These are phyloP conservation scores for Megamerina dolium DNA, from an alignment of 2,888 invertebrate genomes.

Conservation along the genomic window DNA sequence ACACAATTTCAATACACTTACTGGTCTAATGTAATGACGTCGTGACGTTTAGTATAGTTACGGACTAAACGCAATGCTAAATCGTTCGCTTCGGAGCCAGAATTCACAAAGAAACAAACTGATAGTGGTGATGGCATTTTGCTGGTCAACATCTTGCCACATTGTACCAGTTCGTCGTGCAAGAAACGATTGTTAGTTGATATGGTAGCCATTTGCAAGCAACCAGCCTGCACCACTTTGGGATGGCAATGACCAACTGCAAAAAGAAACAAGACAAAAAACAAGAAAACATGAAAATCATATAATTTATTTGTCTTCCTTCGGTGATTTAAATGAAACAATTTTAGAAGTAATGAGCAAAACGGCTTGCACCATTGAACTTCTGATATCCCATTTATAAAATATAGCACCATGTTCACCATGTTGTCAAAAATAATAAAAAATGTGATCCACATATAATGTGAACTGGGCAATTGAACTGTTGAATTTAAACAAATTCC, in stretches of 20 bases:
- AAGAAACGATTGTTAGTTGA: constrained; percentile 95
- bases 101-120: constrained; percentile 95
- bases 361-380: too few relatives aligned
- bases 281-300: not conserved
- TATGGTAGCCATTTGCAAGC: constrained; percentile 82
- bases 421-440: too few relatives aligned
- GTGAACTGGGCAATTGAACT: too few relatives aligned
- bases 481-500: too few relatives aligned
- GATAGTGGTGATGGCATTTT: constrained; percentile 78
- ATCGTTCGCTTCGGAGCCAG: constrained; percentile 98
- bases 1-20: constrained; percentile 56
- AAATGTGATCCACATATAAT: too few relatives aligned
- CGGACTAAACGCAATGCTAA: constrained; percentile 86
- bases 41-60: constrained; percentile 80
- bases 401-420: too few relatives aligned
- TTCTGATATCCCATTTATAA: too few relatives aligned
- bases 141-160: constrained; percentile 75
- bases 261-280: constrained; percentile 34
- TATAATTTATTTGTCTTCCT: not conserved
- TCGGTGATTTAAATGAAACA: too few relatives aligned
- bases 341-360: too few relatives aligned
- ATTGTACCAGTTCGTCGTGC: constrained; percentile 89
- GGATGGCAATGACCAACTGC: constrained; percentile 98
- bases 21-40: constrained; percentile 94
- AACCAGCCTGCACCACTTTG: constrained; percentile 83